Evolutionary conservation across 2,113 vertebrate species (phyloP).

Genomic region (Psittacus erithacus): DNA sequence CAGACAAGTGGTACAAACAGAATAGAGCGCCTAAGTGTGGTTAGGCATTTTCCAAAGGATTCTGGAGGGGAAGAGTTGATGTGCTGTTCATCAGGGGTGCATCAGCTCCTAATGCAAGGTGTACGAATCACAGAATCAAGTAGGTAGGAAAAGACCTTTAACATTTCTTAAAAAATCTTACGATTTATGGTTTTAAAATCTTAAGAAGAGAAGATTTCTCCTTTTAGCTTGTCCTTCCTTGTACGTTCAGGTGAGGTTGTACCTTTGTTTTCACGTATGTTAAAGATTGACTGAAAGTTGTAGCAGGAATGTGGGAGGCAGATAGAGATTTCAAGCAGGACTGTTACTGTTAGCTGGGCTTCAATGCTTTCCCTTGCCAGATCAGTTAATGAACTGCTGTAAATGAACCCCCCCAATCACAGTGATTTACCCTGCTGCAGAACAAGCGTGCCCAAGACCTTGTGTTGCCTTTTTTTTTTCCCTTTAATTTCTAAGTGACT

Average conservation of each 20-base stretch:
- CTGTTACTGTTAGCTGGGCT: neutral
- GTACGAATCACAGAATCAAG: neutral
- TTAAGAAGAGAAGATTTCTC: neutral
- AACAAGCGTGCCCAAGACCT: neutral
- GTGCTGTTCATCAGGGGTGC: neutral
- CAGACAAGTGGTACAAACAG: neutral
- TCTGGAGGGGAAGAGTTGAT: neutral
- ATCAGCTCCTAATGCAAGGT: neutral
- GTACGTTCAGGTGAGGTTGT: neutral
- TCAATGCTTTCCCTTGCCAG: neutral
- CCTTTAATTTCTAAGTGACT: neutral
- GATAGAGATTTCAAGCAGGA: neutral
- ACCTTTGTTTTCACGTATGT: neutral
- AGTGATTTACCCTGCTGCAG: neutral
- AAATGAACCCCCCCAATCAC: neutral
- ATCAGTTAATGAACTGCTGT: neutral
- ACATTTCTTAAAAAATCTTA: neutral
- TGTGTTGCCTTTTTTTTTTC: neutral
- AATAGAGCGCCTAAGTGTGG: fast-evolving
- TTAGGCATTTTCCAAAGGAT: neutral
- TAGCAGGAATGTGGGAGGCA: neutral
- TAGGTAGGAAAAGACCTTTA: neutral
- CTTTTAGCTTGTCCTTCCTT: neutral
- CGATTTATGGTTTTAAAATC: neutral
- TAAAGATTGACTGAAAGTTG: neutral